These are phyloP conservation scores for Pterobdella sp. DNA, from an alignment of 2,888 invertebrate species.

Conservation along the genomic window DNA sequence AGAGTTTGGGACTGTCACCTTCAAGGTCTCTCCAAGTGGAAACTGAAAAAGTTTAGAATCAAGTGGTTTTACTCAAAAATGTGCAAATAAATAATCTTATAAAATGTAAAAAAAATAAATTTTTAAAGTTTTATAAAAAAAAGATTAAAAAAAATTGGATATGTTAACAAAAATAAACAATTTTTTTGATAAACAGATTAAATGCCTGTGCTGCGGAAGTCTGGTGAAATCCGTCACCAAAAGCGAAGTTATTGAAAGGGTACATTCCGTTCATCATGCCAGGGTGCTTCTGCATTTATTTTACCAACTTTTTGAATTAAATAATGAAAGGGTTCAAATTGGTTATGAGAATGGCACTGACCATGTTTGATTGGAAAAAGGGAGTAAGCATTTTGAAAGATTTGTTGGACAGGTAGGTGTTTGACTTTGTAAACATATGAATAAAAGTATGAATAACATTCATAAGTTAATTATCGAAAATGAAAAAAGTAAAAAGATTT, in stretches of 20 bases:
- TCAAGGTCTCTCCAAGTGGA: conserved; percentile 31
- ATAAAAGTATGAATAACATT: conserved; percentile 5
- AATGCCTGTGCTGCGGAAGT: too few relatives aligned
- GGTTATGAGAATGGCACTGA: too few relatives aligned
- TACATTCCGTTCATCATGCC: not conserved
- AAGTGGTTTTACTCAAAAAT: too few relatives aligned
- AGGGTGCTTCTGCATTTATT: conserved; percentile 13
- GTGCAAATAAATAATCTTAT: too few relatives aligned
- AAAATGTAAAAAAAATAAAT: too few relatives aligned
- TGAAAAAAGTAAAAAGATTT: too few relatives aligned
- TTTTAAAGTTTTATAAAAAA: too few relatives aligned
- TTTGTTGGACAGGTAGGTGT: not conserved
- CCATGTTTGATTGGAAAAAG: not conserved
- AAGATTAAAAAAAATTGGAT: too few relatives aligned
- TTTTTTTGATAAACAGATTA: too few relatives aligned
- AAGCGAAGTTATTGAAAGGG: not conserved
- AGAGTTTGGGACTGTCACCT: conserved; percentile 76
- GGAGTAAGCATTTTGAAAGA: not conserved
- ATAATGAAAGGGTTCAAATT: too few relatives aligned
- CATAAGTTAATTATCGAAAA: not conserved
- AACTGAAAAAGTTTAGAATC: not conserved
- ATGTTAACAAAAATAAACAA: too few relatives aligned
- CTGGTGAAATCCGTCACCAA: conserved; percentile 4
- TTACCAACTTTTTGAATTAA: too few relatives aligned
- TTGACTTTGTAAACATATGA: not conserved